These are phyloP conservation scores for Ophion obscuratus DNA, from an alignment of 2,888 invertebrate genomes.

Conservation along the genomic window DNA sequence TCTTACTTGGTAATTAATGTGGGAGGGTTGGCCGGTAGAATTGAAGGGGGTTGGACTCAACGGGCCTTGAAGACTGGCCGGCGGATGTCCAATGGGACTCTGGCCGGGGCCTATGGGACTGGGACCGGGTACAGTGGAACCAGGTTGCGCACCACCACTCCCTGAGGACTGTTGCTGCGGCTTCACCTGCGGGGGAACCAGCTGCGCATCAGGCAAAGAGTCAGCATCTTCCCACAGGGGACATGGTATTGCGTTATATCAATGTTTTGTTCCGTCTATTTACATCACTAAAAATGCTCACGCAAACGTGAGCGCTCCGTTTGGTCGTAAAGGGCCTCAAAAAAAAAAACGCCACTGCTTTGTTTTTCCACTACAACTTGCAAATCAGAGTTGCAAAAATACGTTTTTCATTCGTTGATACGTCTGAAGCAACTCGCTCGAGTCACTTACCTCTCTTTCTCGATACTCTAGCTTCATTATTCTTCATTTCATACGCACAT, in stretches of 20 bases:
- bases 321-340: neutral
- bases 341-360: neutral
- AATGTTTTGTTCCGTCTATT: conserved; percentile 66
- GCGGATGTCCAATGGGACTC: conserved; percentile 86
- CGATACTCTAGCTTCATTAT: neutral
- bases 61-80: conserved; percentile 86
- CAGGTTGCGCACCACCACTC: conserved; percentile 83
- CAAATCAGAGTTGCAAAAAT: neutral
- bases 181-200: conserved; percentile 88
- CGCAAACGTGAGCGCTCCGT: too few species aligned
- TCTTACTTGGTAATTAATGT: conserved; percentile 90
- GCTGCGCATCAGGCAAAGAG: conserved; percentile 85
- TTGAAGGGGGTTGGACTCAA: conserved; percentile 85
- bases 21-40: conserved; percentile 85
- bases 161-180: conserved; percentile 90
- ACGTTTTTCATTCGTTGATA: neutral
- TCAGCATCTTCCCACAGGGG: conserved; percentile 84
- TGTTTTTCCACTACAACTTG: neutral
- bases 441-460: conserved; percentile 34
- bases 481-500: neutral
- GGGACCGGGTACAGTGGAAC: conserved; percentile 82
- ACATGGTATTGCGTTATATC: conserved; percentile 75
- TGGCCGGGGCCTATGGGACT: conserved; percentile 83
- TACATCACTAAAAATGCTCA: conserved; percentile 77
- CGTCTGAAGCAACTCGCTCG: conserved; percentile 26